A percentile compares a stretch with the other conserved stretches of the same genome.
These are phyloP conservation scores for Esox lucius DNA, from an alignment of 2,797 vertebrate species.

Conservation along the genomic window DNA sequence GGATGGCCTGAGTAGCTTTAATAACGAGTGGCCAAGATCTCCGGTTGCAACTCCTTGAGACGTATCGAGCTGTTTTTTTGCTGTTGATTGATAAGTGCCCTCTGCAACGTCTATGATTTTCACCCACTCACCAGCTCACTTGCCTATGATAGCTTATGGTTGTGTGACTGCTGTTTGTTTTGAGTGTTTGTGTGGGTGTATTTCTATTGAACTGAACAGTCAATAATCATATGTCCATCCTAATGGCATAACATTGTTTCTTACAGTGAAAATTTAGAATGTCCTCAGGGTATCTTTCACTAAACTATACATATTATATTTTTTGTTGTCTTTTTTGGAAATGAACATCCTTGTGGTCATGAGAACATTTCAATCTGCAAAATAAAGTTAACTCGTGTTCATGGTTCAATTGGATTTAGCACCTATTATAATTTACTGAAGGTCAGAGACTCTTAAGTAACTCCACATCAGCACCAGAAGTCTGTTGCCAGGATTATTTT, in stretches of 20 bases:
- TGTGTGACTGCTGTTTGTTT: background rate
- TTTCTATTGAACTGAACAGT: constrained; percentile 55
- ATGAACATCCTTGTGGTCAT: constrained; percentile 37
- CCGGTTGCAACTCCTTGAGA: constrained; percentile 16
- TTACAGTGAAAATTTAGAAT: constrained; percentile 29
- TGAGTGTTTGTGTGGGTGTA: background rate
- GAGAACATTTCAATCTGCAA: constrained; percentile 44
- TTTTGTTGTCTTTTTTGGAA: constrained; percentile 6
- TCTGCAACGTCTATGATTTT: background rate
- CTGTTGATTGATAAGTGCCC: constrained; percentile 5
- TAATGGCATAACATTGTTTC: constrained; percentile 47
- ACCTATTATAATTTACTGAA: constrained; percentile 17
- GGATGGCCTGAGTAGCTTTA: constrained; percentile 28
- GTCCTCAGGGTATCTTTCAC: constrained; percentile 38
- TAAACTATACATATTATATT: constrained; percentile 15
- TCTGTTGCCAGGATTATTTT: constrained; percentile 47
- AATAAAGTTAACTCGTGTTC: constrained; percentile 37
- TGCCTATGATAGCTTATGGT: background rate
- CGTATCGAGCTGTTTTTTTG: constrained; percentile 6
- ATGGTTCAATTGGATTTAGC: constrained; percentile 49
- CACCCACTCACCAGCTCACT: background rate
- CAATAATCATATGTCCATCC: constrained; percentile 66
- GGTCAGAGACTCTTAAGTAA: constrained; percentile 55
- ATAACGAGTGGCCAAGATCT: constrained; percentile 1
- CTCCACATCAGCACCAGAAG: constrained; percentile 37